Evolutionary conservation across 2,113 vertebrate species (phyloP).

Genomic region (Crypturellus undulatus): DNA sequence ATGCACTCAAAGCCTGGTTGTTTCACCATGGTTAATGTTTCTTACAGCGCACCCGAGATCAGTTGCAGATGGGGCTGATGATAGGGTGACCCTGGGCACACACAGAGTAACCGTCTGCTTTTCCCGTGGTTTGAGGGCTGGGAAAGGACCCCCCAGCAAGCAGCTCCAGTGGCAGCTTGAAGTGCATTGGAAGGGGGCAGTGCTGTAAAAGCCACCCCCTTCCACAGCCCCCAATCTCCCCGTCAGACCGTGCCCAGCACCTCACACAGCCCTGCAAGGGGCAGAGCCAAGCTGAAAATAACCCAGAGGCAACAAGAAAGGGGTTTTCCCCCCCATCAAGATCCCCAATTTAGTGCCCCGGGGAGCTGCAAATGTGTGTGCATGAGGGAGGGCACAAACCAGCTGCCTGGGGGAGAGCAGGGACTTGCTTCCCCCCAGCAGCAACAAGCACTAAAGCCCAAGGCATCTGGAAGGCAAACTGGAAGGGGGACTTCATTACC

Average conservation of each 20-base stretch:
- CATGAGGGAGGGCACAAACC: not conserved
- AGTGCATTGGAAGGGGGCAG: not conserved
- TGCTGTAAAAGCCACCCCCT: not conserved
- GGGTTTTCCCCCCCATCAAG: no score
- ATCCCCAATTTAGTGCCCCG: not conserved
- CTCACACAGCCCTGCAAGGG: accelerated
- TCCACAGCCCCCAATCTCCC: not conserved
- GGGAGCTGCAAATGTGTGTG: not conserved
- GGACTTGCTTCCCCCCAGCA: not conserved
- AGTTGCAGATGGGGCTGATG: not conserved
- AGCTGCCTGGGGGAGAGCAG: not conserved
- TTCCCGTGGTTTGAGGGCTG: not conserved
- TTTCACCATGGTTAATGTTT: not conserved
- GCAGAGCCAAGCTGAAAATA: not conserved
- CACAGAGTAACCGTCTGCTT: not conserved
- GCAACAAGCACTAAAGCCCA: not conserved
- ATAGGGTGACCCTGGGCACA: not conserved
- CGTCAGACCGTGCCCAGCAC: not conserved
- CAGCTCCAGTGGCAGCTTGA: not conserved
- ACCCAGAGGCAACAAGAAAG: not conserved
- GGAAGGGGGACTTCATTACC: not conserved
- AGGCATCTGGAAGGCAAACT: not conserved
- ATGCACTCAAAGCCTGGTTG: not conserved
- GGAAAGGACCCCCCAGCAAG: not conserved
- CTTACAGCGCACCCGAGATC: accelerated